Conservation (phyloP, 1,140 invertebrate species). For the Drosophila kurseongensis region DNA sequence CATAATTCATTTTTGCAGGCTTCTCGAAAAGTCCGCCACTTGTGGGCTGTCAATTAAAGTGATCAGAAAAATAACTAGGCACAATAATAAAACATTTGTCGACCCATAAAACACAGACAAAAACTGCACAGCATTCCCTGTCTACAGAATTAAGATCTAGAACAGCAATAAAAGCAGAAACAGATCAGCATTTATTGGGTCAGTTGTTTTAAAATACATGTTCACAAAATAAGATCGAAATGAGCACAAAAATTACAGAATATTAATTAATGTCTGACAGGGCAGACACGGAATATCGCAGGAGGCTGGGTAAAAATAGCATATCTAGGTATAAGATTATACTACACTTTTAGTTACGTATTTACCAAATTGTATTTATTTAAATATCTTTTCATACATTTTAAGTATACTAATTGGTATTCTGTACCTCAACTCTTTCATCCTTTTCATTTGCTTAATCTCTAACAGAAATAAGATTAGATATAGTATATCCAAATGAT, state of each 20-base stretch:
- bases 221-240: constrained; percentile 5
- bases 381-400: too few species aligned
- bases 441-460: constrained; percentile 1
- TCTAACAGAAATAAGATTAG: constrained; percentile 12
- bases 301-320: background rate
- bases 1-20: constrained; percentile 41
- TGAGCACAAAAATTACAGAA: constrained; percentile 4
- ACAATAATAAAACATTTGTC: constrained; percentile 18
- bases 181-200: constrained; percentile 47
- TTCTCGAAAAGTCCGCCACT: constrained; percentile 12
- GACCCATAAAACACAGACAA: constrained; percentile 12
- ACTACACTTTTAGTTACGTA: too few species aligned
- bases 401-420: too few species aligned
- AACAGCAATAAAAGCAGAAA: constrained; percentile 21
- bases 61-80: constrained; percentile 18
- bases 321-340: too few species aligned
- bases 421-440: constrained; percentile 3
- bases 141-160: constrained; percentile 12
- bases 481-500: constrained; percentile 1
- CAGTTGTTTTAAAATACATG: constrained; percentile 51
- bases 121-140: constrained; percentile 24
- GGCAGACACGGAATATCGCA: background rate
- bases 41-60: constrained; percentile 16
- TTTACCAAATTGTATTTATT: too few species aligned
- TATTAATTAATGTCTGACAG: constrained; percentile 24